Percentiles rank a stretch among this genome's conserved stretches.
phyloP scores from a whole-genome alignment of 1,140 invertebrate genomes.

The Dufourea novaeangliae region DNA sequence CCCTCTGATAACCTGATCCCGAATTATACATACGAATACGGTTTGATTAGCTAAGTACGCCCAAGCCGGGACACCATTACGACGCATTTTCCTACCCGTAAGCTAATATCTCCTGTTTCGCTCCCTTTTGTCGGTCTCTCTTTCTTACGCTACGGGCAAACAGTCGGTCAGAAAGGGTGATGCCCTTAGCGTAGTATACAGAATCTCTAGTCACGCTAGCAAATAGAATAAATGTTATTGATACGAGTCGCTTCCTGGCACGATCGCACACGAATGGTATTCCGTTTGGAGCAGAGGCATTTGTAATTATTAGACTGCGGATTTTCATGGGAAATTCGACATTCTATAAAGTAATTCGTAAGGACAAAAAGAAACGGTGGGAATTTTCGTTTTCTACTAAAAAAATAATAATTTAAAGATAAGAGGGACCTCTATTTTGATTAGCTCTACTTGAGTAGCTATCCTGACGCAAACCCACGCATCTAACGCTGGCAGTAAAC shows the following conservation, averaged over 20 bases:
- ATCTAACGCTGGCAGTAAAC: too few relatives aligned
- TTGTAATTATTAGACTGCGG: too few relatives aligned
- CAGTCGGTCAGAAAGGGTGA: constrained; percentile 56
- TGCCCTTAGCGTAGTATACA: constrained; percentile 42
- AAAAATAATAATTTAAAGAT: too few relatives aligned
- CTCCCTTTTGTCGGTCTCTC: neutral
- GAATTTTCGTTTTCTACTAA: too few relatives aligned
- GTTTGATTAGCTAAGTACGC: constrained; percentile 77
- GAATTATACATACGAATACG: constrained; percentile 63
- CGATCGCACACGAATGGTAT: too few relatives aligned
- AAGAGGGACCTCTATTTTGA: too few relatives aligned
- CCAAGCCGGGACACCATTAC: constrained; percentile 65
- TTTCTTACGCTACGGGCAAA: constrained; percentile 21
- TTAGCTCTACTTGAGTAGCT: too few relatives aligned
- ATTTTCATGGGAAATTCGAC: too few relatives aligned
- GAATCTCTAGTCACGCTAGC: constrained; percentile 69
- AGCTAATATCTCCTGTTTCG: constrained; percentile 47
- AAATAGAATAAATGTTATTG: constrained; percentile 63
- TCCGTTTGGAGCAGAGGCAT: neutral
- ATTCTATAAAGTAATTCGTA: too few relatives aligned
- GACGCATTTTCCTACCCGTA: constrained; percentile 65
- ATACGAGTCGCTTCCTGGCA: too few relatives aligned
- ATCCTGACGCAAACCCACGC: too few relatives aligned
- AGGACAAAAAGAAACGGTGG: too few relatives aligned
- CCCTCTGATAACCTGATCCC: constrained; percentile 48